These are phyloP conservation scores for Gymnobelideus leadbeateri DNA, from an alignment of 2,113 vertebrate species.

Conservation along the genomic window DNA sequence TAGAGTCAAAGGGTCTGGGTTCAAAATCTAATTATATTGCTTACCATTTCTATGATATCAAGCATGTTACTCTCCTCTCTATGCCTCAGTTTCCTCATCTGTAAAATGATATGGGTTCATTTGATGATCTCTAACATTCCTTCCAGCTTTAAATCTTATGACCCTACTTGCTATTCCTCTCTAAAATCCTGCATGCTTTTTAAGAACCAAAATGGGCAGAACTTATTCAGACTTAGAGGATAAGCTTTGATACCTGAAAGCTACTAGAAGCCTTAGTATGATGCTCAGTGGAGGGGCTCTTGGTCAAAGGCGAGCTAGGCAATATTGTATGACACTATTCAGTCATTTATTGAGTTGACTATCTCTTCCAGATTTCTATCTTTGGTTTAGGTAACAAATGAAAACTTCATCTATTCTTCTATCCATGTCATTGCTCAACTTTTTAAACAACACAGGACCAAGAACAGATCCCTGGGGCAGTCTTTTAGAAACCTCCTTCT, in stretches of 20 bases:
- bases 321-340: background rate
- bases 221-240: background rate
- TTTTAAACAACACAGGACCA: background rate
- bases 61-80: background rate
- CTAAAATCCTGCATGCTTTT: background rate
- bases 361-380: background rate
- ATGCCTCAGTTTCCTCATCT: background rate
- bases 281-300: background rate
- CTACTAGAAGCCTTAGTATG: background rate
- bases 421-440: background rate
- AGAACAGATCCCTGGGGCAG: background rate
- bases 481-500: background rate
- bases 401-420: background rate
- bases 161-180: background rate
- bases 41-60: background rate
- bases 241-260: background rate
- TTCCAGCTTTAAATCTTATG: background rate
- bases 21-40: background rate
- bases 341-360: background rate
- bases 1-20: background rate
- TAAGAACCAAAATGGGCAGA: background rate
- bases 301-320: background rate
- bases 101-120: background rate
- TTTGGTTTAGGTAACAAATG: background rate
- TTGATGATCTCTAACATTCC: background rate